phyloP scores from a whole-genome alignment of 2,797 vertebrate species.

The Catamblyrhynchus diadema region DNA sequence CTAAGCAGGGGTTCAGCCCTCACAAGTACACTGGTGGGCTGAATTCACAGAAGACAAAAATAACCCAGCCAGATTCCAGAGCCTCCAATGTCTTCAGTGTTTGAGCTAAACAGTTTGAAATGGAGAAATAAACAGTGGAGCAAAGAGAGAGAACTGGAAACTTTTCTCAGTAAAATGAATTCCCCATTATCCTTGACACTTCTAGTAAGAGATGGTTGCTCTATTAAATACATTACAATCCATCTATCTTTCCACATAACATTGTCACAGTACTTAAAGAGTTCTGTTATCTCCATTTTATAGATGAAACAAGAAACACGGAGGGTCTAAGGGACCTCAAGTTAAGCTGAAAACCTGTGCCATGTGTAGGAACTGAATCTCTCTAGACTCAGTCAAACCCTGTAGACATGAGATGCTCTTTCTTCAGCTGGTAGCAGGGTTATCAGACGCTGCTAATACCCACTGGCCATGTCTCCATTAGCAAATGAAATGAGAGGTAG shows the following conservation, averaged over 20 bases:
- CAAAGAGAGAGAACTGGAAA: neutral
- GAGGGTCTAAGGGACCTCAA: neutral
- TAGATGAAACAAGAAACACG: neutral
- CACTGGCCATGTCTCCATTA: neutral
- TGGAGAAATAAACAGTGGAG: neutral
- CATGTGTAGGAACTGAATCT: neutral
- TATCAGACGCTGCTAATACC: neutral
- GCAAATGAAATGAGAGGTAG: neutral
- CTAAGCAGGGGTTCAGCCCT: neutral
- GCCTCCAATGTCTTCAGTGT: neutral
- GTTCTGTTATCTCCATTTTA: neutral
- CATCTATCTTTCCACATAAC: neutral
- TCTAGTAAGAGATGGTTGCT: neutral
- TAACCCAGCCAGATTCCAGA: neutral
- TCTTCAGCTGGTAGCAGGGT: neutral
- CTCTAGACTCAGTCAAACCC: neutral
- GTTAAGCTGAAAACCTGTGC: neutral
- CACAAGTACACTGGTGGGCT: neutral
- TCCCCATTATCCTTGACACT: neutral
- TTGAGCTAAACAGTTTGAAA: neutral
- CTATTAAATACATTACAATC: neutral
- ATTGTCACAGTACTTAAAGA: neutral
- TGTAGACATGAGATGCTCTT: neutral
- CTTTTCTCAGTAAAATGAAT: neutral
- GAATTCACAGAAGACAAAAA: slow-evolving; percentile 21